These are phyloP conservation scores for Episyrphus balteatus DNA, from an alignment of 1,140 invertebrate species.

Conservation along the genomic window DNA sequence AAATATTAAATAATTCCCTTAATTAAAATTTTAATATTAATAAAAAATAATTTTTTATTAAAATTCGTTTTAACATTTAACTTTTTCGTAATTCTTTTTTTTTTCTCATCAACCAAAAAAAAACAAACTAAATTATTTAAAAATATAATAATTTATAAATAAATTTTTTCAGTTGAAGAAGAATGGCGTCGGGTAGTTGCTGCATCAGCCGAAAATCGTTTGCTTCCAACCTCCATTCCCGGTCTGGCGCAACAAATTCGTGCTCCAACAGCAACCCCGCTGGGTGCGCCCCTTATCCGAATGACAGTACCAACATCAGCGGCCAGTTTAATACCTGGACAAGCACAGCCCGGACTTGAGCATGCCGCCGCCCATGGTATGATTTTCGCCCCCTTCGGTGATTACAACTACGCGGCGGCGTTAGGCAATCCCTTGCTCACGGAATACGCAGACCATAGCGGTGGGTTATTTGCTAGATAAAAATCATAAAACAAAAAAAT, in stretches of 20 bases:
- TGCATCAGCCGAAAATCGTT: constrained; percentile 59
- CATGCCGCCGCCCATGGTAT: constrained; percentile 46
- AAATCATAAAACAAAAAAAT: constrained; percentile 1
- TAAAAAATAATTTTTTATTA: neutral
- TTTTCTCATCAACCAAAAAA: too few relatives aligned
- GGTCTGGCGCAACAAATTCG: constrained; percentile 51
- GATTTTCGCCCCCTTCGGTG: constrained; percentile 70
- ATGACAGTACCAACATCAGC: constrained; percentile 71
- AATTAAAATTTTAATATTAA: neutral
- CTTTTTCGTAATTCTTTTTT: too few relatives aligned
- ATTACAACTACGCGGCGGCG: constrained; percentile 81
- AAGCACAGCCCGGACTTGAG: constrained; percentile 56
- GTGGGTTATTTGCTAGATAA: constrained; percentile 85
- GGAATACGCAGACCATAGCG: constrained; percentile 84
- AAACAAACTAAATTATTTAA: too few relatives aligned
- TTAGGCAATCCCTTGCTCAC: constrained; percentile 67
- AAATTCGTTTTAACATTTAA: neutral
- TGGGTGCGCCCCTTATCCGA: constrained; percentile 76
- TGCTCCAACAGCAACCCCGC: constrained; percentile 52
- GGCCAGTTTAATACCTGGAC: constrained; percentile 57
- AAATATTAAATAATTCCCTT: neutral
- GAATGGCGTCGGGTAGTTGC: constrained; percentile 69
- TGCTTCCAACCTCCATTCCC: constrained; percentile 49
- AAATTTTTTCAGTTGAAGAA: constrained; percentile 40
- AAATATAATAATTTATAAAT: too few relatives aligned